Percentiles rank a stretch among this genome's conserved stretches.
These are phyloP conservation scores for Rhyacophila brunnea DNA, from an alignment of 1,140 invertebrate species.

Conservation along the genomic window DNA sequence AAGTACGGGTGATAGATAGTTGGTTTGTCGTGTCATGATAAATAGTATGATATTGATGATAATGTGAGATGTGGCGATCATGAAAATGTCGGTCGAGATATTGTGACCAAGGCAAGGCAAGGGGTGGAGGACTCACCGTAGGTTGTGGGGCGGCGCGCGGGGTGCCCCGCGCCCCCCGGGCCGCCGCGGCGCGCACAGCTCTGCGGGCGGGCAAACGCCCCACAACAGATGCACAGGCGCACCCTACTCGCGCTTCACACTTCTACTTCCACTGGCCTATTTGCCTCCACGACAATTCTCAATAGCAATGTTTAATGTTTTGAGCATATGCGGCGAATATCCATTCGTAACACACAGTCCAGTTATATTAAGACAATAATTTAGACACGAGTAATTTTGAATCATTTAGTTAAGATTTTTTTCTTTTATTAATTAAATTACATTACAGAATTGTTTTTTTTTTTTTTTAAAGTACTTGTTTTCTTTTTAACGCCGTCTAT, in stretches of 20 bases:
- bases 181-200: slow-evolving; percentile 14
- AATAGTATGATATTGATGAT: too few relatives aligned
- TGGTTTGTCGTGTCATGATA: too few relatives aligned
- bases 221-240: neutral
- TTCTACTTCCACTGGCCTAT: neutral
- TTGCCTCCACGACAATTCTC: neutral
- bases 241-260: neutral
- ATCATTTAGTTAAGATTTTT: too few relatives aligned
- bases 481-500: too few relatives aligned
- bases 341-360: neutral
- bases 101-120: too few relatives aligned
- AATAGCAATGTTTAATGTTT: neutral
- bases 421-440: too few relatives aligned
- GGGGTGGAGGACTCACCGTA: neutral
- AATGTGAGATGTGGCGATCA: too few relatives aligned
- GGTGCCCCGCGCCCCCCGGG: neutral
- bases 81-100: too few relatives aligned
- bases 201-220: slow-evolving; percentile 3
- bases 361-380: neutral
- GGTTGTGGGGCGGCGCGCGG: slow-evolving; percentile 1
- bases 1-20: too few relatives aligned
- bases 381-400: neutral
- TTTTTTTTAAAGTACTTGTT: too few relatives aligned
- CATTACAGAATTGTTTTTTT: too few relatives aligned
- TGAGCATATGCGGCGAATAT: neutral